A percentile compares a stretch with the other conserved stretches of the same genome.
These are phyloP conservation scores for Chydorus sphaericus DNA, from an alignment of 2,888 invertebrate species.

Conservation along the genomic window DNA sequence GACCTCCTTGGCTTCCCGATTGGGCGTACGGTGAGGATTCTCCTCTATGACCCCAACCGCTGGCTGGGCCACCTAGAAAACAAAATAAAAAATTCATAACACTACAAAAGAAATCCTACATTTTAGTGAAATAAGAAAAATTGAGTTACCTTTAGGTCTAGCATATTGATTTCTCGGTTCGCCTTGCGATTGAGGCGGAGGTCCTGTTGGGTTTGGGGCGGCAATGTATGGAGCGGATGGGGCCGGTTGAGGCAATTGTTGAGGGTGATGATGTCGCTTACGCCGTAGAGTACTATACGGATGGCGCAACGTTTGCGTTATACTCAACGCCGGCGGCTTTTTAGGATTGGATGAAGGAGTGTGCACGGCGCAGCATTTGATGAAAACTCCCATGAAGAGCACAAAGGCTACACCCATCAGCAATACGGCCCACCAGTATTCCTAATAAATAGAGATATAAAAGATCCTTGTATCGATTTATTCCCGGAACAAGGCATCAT, in stretches of 20 bases:
- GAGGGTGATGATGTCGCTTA: slow-evolving; percentile 41
- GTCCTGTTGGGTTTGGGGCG: background rate
- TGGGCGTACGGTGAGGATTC: slow-evolving; percentile 1
- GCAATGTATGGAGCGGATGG: slow-evolving; percentile 1
- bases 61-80: background rate
- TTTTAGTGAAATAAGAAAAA: background rate
- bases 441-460: slow-evolving; percentile 32
- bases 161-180: background rate
- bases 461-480: no score
- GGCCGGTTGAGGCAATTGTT: slow-evolving; percentile 13
- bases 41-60: background rate
- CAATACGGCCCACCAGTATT: slow-evolving; percentile 90
- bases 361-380: slow-evolving; percentile 98
- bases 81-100: background rate
- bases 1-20: background rate
- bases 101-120: no score
- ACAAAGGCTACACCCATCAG: slow-evolving; percentile 81
- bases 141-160: background rate
- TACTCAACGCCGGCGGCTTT: slow-evolving; percentile 80
- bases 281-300: slow-evolving; percentile 81
- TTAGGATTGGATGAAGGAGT: slow-evolving; percentile 98
- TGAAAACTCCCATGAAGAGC: slow-evolving; percentile 92
- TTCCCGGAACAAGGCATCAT: no score
- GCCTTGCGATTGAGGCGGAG: background rate
- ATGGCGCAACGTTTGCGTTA: slow-evolving; percentile 77